These are phyloP conservation scores for Penaeus monodon DNA, from an alignment of 2,888 invertebrate species.

Conservation along the genomic window DNA sequence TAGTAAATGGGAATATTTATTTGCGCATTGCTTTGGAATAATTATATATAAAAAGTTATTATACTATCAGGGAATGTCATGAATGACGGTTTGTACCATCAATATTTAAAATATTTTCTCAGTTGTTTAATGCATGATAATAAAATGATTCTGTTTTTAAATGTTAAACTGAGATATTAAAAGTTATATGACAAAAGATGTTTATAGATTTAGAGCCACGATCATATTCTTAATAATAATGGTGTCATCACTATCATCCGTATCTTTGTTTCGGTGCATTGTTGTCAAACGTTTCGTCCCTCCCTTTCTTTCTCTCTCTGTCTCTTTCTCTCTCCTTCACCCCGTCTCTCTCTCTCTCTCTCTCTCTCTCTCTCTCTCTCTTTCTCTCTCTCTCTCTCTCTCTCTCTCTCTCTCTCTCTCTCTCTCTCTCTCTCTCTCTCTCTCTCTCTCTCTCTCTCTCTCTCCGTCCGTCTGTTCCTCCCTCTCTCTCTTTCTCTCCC, in stretches of 20 bases:
- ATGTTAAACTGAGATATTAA: too few species aligned
- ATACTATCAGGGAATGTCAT: too few species aligned
- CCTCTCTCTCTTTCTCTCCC: not conserved
- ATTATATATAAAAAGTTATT: too few species aligned
- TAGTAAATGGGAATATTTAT: too few species aligned
- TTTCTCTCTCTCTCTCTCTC: constrained; percentile 7
- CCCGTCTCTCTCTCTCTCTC: not conserved
- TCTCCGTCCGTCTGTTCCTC: too few species aligned
- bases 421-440: constrained; percentile 13
- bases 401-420: constrained; percentile 16
- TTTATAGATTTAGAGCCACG: too few species aligned
- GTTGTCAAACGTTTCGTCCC: not conserved
- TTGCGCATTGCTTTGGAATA: too few species aligned
- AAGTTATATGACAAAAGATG: too few species aligned
- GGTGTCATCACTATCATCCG: not conserved
- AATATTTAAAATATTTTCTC: too few species aligned
- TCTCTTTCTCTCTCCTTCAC: not conserved
- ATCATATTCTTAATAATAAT: not conserved
- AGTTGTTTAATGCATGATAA: too few species aligned
- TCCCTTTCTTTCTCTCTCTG: not conserved
- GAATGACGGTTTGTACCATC: too few species aligned
- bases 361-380: not conserved
- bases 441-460: not conserved
- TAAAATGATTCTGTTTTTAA: too few species aligned
- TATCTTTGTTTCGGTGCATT: not conserved